These are phyloP conservation scores for Andrena bicolor DNA, from an alignment of 2,888 invertebrate genomes.

Conservation along the genomic window DNA sequence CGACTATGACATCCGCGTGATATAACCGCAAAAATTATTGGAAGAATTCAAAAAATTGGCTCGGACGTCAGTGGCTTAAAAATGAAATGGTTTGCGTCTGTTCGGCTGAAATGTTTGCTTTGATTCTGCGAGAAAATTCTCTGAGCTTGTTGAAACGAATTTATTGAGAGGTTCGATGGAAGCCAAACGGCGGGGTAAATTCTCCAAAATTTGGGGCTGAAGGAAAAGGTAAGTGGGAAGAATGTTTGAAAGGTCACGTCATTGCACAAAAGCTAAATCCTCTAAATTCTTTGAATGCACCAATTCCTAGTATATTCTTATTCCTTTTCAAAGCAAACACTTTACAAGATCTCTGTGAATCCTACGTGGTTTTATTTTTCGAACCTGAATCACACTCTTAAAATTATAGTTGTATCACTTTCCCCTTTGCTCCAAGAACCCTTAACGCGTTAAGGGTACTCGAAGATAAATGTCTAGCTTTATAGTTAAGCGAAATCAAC, in stretches of 20 bases:
- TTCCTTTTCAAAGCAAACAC: too few species aligned
- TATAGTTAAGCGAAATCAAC: not conserved
- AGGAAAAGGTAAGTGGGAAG: not conserved
- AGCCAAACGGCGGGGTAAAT: not conserved
- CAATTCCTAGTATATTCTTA: too few species aligned
- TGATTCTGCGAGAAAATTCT: not conserved
- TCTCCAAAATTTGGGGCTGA: not conserved
- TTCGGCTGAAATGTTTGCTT: not conserved
- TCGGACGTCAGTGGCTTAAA: not conserved
- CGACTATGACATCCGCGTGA: not conserved
- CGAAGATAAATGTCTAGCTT: too few species aligned
- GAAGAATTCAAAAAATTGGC: not conserved
- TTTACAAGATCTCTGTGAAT: too few species aligned
- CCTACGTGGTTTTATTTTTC: too few species aligned
- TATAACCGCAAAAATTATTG: not conserved
- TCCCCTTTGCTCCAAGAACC: too few species aligned
- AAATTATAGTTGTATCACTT: too few species aligned
- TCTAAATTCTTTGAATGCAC: not conserved
- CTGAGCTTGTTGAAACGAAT: not conserved
- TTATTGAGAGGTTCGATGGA: not conserved
- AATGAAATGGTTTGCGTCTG: not conserved
- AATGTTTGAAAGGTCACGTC: not conserved
- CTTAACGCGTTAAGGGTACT: too few species aligned
- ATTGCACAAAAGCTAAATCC: not conserved
- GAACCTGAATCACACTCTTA: too few species aligned